Percentiles rank a stretch among this genome's conserved stretches.
Evolutionary conservation across 1,140 invertebrate genomes (phyloP).

Genomic region (Trypoxylus dichotomus): DNA sequence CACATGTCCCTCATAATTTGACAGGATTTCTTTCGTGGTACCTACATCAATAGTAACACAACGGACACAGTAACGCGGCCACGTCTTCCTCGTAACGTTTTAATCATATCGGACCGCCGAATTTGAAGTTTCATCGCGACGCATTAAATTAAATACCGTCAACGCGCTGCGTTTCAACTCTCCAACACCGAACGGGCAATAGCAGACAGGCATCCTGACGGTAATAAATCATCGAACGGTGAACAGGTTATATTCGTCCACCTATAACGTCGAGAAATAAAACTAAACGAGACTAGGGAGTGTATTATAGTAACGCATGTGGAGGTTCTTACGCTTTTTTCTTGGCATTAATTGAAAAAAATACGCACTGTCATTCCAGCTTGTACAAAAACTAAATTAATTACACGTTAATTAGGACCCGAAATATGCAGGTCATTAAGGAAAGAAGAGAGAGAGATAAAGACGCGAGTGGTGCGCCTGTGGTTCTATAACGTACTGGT

Average conservation of each 20-base stretch:
- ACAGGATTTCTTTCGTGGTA: slow-evolving; percentile 3
- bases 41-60: not conserved
- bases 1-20: not conserved
- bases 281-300: not conserved
- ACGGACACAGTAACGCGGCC: not conserved
- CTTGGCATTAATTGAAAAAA: slow-evolving; percentile 13
- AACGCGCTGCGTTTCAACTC: not conserved
- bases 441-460: not conserved
- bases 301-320: not conserved
- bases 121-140: not conserved
- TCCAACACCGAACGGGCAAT: not conserved
- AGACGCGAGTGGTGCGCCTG: not conserved
- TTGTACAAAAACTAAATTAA: slow-evolving; percentile 16
- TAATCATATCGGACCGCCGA: not conserved
- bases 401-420: slow-evolving; percentile 10
- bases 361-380: slow-evolving; percentile 18
- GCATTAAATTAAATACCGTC: not conserved
- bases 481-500: not conserved
- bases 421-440: slow-evolving; percentile 25
- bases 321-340: not conserved
- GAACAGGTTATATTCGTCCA: not conserved
- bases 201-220: not conserved
- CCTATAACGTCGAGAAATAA: not conserved
- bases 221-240: not conserved
- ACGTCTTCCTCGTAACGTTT: not conserved